phyloP scores from a whole-genome alignment of 1,140 invertebrate species.

The Onthophagus taurus region DNA sequence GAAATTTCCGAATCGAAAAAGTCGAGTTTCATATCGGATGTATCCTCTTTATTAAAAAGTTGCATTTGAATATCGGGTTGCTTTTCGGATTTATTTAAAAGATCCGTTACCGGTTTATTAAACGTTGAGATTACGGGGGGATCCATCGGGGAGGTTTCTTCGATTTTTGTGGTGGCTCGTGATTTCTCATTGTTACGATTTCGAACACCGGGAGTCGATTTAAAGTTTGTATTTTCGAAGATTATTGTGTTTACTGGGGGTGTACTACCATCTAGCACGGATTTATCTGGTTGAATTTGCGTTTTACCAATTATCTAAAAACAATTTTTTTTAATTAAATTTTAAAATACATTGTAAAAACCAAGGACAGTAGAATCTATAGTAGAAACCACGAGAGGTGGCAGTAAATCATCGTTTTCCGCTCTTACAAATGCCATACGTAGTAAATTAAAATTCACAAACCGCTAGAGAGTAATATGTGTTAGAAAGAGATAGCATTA shows the following conservation, averaged over 20 bases:
- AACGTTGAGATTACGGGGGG: conserved; percentile 42
- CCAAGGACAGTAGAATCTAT: too few relatives aligned
- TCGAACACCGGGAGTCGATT: conserved; percentile 43
- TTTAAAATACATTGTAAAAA: too few relatives aligned
- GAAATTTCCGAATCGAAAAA: conserved; percentile 79
- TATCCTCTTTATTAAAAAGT: conserved; percentile 63
- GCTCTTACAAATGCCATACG: too few relatives aligned
- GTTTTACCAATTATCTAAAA: conserved; percentile 25
- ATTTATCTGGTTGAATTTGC: conserved; percentile 45
- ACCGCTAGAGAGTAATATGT: too few relatives aligned
- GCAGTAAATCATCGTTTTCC: too few relatives aligned
- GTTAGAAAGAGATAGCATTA: too few relatives aligned
- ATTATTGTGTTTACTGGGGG: conserved; percentile 81
- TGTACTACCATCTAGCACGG: conserved; percentile 58
- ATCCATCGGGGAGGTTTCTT: conserved; percentile 21
- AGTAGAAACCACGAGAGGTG: too few relatives aligned
- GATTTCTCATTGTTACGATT: conserved; percentile 27
- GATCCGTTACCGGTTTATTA: conserved; percentile 51
- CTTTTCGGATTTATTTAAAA: conserved; percentile 41
- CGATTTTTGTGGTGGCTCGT: conserved; percentile 28
- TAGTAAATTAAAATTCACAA: too few relatives aligned
- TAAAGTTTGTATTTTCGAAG: conserved; percentile 87
- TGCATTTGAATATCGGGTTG: conserved; percentile 51
- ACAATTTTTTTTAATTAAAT: too few relatives aligned
- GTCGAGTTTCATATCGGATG: conserved; percentile 81